These are phyloP conservation scores for Desoria tigrina DNA, from an alignment of 2,888 invertebrate genomes.

Conservation along the genomic window DNA sequence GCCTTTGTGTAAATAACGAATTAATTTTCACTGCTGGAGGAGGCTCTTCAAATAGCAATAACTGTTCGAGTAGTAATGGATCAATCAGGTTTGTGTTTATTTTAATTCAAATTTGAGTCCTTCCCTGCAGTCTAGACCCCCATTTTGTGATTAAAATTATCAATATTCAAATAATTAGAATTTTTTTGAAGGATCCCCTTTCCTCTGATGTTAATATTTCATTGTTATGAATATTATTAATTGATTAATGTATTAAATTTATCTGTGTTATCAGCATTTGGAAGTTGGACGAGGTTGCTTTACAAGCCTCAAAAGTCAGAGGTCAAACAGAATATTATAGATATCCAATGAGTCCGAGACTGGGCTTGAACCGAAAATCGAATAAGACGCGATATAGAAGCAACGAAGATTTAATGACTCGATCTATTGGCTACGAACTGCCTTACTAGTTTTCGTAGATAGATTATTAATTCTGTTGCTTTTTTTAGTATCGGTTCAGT, in stretches of 20 bases:
- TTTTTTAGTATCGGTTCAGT: background rate
- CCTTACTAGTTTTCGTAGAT: slow-evolving; percentile 4
- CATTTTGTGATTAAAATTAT: too few species aligned
- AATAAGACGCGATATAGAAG: slow-evolving; percentile 11
- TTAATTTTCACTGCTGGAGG: slow-evolving; percentile 16
- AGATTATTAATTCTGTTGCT: background rate
- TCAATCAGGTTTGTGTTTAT: slow-evolving; percentile 6
- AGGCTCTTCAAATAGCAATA: slow-evolving; percentile 10
- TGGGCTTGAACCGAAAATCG: background rate
- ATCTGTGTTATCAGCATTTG: slow-evolving; percentile 1
- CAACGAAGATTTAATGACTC: slow-evolving; percentile 17
- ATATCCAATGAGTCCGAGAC: slow-evolving; percentile 9
- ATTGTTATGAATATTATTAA: background rate
- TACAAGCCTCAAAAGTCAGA: background rate
- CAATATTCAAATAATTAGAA: too few species aligned
- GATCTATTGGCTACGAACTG: slow-evolving; percentile 9
- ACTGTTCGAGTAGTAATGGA: background rate
- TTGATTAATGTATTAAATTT: background rate
- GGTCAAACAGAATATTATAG: background rate
- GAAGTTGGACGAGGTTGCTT: slow-evolving; percentile 11
- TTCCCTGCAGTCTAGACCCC: background rate
- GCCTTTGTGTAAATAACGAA: slow-evolving; percentile 8
- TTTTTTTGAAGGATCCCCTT: too few species aligned
- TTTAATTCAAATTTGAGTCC: background rate
- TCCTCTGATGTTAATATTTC: too few species aligned